phyloP scores from a whole-genome alignment of 1,140 invertebrate species.

The Oreohelix idahoensis region DNA sequence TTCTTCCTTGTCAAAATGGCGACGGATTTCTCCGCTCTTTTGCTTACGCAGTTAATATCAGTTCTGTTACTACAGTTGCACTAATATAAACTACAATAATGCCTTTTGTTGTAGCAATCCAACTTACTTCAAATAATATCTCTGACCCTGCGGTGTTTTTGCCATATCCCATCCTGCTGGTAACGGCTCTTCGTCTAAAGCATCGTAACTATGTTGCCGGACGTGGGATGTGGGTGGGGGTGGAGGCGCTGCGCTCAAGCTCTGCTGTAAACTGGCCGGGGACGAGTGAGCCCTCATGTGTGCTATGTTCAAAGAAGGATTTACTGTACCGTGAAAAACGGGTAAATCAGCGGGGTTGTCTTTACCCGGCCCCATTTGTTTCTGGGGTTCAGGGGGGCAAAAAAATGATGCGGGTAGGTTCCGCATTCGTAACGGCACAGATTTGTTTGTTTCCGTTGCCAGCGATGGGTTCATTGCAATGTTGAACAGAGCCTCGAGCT shows the following conservation, averaged over 20 bases:
- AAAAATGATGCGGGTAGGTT: constrained; percentile 98
- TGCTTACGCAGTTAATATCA: too few relatives aligned
- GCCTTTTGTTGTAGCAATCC: too few relatives aligned
- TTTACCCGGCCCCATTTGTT: constrained; percentile 81
- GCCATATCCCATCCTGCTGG: constrained; percentile 71
- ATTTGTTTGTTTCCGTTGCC: constrained; percentile 82
- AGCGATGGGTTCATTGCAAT: constrained; percentile 88
- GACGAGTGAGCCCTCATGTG: constrained; percentile 95
- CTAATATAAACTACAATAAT: too few relatives aligned
- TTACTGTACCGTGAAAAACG: constrained; percentile 50
- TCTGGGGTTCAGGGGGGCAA: constrained; percentile 91
- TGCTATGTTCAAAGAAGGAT: constrained; percentile 57
- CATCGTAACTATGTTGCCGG: constrained; percentile 93
- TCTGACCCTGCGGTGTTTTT: constrained; percentile 67
- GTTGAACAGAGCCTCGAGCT: constrained; percentile 94
- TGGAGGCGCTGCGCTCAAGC: constrained; percentile 86
- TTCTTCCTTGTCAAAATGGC: too few relatives aligned
- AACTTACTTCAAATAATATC: constrained; percentile 72
- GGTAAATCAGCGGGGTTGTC: constrained; percentile 89
- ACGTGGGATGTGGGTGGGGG: constrained; percentile 81
- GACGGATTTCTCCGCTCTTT: too few relatives aligned
- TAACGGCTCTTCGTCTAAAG: constrained; percentile 72
- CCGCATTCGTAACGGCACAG: constrained; percentile 93
- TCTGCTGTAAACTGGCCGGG: constrained; percentile 90
- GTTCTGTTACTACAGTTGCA: too few relatives aligned